Base-by-base conservation (phyloP, 2,113 vertebrate species). In the Cygnus buccinator region DNA sequence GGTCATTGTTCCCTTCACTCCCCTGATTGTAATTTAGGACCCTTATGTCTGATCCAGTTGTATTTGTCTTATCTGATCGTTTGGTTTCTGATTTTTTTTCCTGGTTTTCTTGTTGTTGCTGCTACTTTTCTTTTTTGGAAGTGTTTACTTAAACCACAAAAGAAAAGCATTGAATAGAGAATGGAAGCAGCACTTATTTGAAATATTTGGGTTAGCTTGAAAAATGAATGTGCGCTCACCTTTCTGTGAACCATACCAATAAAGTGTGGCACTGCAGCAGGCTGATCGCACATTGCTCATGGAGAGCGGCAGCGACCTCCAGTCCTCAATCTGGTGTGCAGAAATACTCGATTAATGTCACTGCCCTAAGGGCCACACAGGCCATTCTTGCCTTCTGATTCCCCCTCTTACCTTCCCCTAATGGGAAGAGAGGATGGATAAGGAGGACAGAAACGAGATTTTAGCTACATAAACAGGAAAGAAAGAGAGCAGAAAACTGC, bases 131-230 rank as follows among this genome's bases (percentile, higher is more conserved):
- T 48, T 59, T 55, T 62, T 50, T 13, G 33, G 13, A 13, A 65
- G 23, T 7, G 16, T 75, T 50, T 54, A 6, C 72, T 89, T 43
- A 35, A 57, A 65, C 20, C 10, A 7, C n/a, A 50, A 59, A 41
- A 70, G 13, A 35, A 35, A 70, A 85, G 28, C 6, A 23, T 26
- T 25, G 43, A 75, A 4, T 16, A 39, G 71, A 35, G 68, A 61
- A 22, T 44, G 62, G 71, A 59, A 76, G 81, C 25, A n/a, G 54
- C 33, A 3, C 43, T 82, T 43, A 28, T 72, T 58, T 79, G 90
- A 94, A 87, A 57, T 82, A 85, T 65, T 82, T 70, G 67, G 85
- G 82, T 85, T 94, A 79, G 43, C 44, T 21, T 63, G 92, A 85
- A 33, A 55, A 88, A 88, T 25, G 23, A 48, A 26, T 15, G 78